Conservation (phyloP, 2,113 vertebrate species). For the Phoenicopterus ruber region DNA sequence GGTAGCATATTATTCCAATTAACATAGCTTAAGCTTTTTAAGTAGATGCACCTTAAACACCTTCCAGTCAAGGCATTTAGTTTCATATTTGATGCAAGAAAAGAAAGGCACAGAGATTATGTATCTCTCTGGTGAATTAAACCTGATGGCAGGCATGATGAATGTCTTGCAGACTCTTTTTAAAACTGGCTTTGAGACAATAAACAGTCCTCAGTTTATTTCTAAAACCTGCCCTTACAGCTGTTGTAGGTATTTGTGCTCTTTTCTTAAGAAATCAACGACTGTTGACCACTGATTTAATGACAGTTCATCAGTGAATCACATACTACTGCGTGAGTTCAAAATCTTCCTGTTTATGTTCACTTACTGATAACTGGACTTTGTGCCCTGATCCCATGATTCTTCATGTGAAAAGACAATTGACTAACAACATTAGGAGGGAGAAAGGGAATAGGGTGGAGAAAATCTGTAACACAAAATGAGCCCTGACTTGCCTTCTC, state of each 20-base stretch:
- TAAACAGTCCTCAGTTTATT: not conserved
- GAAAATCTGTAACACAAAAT: not conserved
- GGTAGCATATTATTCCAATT: conserved; percentile 2
- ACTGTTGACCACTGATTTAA: not conserved
- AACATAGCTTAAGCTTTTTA: conserved; percentile 10
- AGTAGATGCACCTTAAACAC: not conserved
- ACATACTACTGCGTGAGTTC: not conserved
- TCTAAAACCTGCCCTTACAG: not conserved
- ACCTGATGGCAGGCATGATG: not conserved
- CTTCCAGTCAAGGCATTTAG: not conserved
- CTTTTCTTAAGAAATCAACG: not conserved
- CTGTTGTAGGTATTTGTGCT: not conserved
- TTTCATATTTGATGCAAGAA: not conserved
- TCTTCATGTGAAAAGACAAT: conserved; percentile 7
- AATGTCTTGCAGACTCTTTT: not conserved
- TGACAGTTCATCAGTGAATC: not conserved
- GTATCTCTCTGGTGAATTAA: not conserved
- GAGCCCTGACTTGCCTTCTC: conserved; percentile 7
- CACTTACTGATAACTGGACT: not conserved
- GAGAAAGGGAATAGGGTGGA: not conserved
- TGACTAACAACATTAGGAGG: not conserved
- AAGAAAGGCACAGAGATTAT: not conserved
- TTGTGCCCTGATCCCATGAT: not conserved
- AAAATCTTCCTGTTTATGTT: conserved; percentile 13
- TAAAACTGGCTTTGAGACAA: not conserved